These are phyloP conservation scores for Arizona elegans DNA, from an alignment of 2,113 vertebrate species.

Conservation along the genomic window DNA sequence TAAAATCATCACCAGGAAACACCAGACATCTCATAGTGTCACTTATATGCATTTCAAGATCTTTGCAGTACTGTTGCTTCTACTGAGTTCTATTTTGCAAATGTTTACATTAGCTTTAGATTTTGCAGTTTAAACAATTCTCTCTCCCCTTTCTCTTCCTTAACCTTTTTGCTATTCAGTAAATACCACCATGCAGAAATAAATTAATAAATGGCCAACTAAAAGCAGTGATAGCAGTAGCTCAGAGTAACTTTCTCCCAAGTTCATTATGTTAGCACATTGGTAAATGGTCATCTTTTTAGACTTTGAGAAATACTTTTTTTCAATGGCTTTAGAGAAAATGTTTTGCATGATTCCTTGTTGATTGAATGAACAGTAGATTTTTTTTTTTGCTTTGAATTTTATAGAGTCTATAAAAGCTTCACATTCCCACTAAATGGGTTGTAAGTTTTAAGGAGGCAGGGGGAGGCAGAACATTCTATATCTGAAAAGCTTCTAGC, in stretches of 20 bases:
- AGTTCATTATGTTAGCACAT: neutral
- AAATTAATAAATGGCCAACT: neutral
- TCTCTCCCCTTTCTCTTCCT: neutral
- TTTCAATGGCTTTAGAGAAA: neutral
- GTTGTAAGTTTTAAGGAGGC: neutral
- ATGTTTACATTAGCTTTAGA: neutral
- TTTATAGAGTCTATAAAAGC: neutral
- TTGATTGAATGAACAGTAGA: accelerated
- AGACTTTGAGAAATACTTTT: neutral
- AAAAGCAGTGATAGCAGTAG: neutral
- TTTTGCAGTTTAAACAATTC: neutral
- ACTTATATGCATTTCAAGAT: neutral
- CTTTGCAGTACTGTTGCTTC: neutral
- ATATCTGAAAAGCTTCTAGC: neutral
- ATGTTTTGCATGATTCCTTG: neutral
- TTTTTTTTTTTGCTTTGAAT: neutral
- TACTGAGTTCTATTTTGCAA: neutral
- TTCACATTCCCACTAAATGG: neutral
- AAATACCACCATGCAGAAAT: neutral
- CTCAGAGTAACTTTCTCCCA: neutral
- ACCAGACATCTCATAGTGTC: neutral
- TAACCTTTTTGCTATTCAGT: neutral
- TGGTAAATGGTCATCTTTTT: neutral
- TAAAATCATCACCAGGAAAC: neutral
- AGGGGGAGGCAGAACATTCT: constrained; percentile 1